These are phyloP conservation scores for Tuberolachnus salignus DNA, from an alignment of 2,888 invertebrate species.

Conservation along the genomic window DNA sequence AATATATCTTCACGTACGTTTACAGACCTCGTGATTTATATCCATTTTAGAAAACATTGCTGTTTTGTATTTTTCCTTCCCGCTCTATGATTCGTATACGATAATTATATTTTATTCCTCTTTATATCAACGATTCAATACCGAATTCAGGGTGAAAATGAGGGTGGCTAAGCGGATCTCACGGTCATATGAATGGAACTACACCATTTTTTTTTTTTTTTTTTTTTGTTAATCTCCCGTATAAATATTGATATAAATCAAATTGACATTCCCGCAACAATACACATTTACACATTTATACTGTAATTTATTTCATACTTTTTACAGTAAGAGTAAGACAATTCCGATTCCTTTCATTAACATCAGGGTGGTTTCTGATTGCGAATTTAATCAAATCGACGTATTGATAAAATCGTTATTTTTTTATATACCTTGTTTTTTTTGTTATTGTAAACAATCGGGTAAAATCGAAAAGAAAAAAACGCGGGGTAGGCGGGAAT, in stretches of 20 bases:
- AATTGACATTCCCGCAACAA: not conserved
- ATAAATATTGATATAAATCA: constrained; percentile 20
- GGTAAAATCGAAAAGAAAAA: no score
- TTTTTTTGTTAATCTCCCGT: not conserved
- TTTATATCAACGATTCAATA: not conserved
- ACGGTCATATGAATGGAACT: not conserved
- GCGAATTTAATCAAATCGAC: no score
- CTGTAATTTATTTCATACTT: constrained; percentile 14
- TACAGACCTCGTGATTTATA: not conserved
- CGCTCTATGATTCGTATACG: no score
- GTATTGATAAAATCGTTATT: no score
- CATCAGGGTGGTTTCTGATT: no score
- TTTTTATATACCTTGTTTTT: no score
- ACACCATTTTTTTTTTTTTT: not conserved
- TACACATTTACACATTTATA: not conserved
- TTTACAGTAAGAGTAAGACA: no score
- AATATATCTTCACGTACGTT: not conserved
- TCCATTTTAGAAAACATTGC: not conserved
- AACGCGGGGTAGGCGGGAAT: no score
- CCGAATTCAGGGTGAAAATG: not conserved
- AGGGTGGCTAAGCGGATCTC: constrained; percentile 24
- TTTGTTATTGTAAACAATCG: no score
- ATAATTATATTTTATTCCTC: not conserved
- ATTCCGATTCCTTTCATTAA: no score
- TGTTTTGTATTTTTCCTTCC: no score